Conservation (phyloP, 2,113 vertebrate genomes). For the Scopus umbretta region DNA sequence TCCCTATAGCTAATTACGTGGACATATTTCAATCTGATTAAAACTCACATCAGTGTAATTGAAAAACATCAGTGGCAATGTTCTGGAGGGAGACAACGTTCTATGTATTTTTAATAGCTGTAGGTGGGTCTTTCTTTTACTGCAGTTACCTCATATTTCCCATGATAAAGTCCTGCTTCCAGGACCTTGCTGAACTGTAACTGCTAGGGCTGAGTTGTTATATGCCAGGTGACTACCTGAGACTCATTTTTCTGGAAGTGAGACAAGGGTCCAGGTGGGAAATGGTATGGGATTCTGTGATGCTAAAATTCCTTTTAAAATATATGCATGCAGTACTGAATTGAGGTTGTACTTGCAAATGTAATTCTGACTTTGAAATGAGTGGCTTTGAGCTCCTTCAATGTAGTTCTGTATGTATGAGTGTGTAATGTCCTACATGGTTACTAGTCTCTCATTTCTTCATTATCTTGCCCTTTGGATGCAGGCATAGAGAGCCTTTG, state of each 20-base stretch:
- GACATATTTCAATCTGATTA: slow-evolving; percentile 42
- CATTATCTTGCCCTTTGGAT: not conserved
- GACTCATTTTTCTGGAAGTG: not conserved
- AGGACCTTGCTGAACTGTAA: not conserved
- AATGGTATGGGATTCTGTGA: not conserved
- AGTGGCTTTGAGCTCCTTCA: not conserved
- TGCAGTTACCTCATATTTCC: not conserved
- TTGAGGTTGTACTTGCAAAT: not conserved
- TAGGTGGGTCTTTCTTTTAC: not conserved
- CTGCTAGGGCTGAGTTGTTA: not conserved
- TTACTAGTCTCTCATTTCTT: not conserved
- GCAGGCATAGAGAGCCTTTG: not conserved
- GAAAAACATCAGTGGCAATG: not conserved
- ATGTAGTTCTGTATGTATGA: not conserved
- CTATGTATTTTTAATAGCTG: not conserved
- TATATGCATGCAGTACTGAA: not conserved
- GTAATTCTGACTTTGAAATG: not conserved
- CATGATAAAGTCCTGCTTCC: not conserved
- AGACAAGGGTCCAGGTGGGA: not conserved
- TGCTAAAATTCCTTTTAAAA: not conserved
- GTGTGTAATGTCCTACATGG: not conserved
- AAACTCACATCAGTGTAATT: slow-evolving; percentile 29
- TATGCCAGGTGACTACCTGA: not conserved
- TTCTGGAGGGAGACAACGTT: not conserved
- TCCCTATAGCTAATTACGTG: slow-evolving; percentile 31